phyloP scores from a whole-genome alignment of 2,113 vertebrate species.

The Zeus faber region DNA sequence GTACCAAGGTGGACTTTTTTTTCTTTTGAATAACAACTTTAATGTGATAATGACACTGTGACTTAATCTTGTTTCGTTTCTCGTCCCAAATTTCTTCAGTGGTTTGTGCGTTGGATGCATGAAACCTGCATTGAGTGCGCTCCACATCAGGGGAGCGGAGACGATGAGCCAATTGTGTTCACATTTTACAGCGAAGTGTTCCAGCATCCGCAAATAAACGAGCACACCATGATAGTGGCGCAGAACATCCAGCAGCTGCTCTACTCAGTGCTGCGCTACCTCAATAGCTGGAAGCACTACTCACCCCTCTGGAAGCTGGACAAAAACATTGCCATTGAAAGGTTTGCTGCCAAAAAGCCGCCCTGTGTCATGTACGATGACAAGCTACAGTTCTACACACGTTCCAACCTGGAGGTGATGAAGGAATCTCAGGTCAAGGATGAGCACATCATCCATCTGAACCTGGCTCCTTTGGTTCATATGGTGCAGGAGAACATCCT shows the following conservation, averaged over 20 bases:
- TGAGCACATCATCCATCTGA: conserved; percentile 80
- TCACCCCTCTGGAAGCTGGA: conserved; percentile 85
- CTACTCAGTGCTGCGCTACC: conserved; percentile 67
- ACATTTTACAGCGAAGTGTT: conserved; percentile 84
- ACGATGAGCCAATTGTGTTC: conserved; percentile 74
- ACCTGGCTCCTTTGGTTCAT: conserved; percentile 77
- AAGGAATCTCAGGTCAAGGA: conserved; percentile 74
- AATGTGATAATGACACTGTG: neutral
- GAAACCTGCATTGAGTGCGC: conserved; percentile 89
- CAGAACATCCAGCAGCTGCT: conserved; percentile 81
- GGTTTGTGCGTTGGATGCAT: conserved; percentile 90
- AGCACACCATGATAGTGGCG: conserved; percentile 74
- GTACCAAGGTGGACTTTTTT: conserved; percentile 80
- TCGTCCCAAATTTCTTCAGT: too few relatives aligned
- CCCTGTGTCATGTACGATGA: conserved; percentile 82
- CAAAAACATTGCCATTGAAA: conserved; percentile 78
- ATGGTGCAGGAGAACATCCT: conserved; percentile 76
- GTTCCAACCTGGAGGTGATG: conserved; percentile 73
- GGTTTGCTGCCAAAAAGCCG: conserved; percentile 81
- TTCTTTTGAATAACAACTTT: neutral
- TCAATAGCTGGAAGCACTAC: conserved; percentile 84
- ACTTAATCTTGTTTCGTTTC: too few relatives aligned
- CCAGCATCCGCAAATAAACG: conserved; percentile 77
- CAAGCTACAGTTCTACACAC: conserved; percentile 82
- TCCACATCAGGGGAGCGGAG: conserved; percentile 69